phyloP scores from a whole-genome alignment of 2,888 invertebrate genomes.

The Oxystoma pomonae region DNA sequence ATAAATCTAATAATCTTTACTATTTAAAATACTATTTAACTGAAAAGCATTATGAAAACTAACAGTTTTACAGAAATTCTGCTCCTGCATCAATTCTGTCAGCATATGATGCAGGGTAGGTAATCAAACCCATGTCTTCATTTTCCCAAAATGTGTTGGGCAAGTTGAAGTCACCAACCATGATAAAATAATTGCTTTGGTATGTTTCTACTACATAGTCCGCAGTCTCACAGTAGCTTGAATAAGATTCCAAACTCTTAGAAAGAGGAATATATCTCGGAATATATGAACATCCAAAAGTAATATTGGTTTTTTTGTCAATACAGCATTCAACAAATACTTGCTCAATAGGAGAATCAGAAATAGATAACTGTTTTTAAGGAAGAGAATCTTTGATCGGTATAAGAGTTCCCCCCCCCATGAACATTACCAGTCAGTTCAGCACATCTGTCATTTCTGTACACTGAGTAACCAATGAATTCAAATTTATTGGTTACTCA shows the following conservation, averaged over 20 bases:
- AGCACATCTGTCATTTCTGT: too few species aligned
- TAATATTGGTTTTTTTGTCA: background rate
- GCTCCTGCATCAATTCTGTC: background rate
- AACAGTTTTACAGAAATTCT: background rate
- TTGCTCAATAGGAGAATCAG: too few species aligned
- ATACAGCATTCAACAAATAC: too few species aligned
- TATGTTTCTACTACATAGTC: background rate
- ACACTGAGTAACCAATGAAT: too few species aligned
- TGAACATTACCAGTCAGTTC: too few species aligned
- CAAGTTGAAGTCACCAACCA: background rate
- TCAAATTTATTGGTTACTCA: too few species aligned
- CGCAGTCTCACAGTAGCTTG: background rate
- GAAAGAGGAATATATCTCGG: background rate
- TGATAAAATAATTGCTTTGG: background rate
- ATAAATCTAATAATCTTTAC: background rate
- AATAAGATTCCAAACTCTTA: background rate
- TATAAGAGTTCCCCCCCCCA: too few species aligned
- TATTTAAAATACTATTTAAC: background rate
- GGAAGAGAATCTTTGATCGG: too few species aligned
- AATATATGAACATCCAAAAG: background rate
- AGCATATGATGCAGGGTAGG: background rate
- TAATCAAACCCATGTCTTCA: background rate
- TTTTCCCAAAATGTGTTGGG: background rate
- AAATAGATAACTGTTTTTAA: too few species aligned
- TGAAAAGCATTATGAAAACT: background rate